Evolutionary conservation across 2,888 invertebrate species (phyloP), one percentile per base, ranked within the genome.

Genomic region (Eurytoma californica): DNA sequence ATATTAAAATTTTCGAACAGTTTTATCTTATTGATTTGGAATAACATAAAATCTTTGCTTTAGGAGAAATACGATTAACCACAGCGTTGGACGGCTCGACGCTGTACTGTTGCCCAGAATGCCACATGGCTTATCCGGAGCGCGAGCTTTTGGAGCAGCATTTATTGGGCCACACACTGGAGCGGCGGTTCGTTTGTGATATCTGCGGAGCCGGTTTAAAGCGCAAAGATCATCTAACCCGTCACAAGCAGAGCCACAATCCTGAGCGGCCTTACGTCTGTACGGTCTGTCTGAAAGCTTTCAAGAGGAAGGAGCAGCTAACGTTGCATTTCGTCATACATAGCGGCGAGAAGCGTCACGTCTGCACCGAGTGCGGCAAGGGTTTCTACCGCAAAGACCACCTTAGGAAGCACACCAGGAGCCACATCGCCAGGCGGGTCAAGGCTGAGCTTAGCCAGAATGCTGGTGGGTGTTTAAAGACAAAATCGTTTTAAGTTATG

Each of bases 311-410:
- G 92, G 97, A 97, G 88, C 97, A 97, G 84, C 92, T 97, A 78
- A 96, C 96, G 0, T 91, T 97, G 84, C 97, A 97, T 91, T 96
- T 96, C 30, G 96, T 97, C 83, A 97, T 97, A 86, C 97, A 97
- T 90, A 96, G 96, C 14, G 97, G 97, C 2, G 96, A 96, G 90
- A 97, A 97, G 90, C 92, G 96, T 82, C 96, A 97, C 85, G 93
- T 96, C 14, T 97, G 97, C 90, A 94, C 94, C 79, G 96, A 96
- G 90, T 97, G 97, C 87, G 96, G 96, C 82, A 96, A 97, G 92
- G 96, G 95, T 74, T 97, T 97, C 91, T 96, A 97, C 91, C 94
- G 97, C 84, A 96, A 96, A 87, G 96, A 96, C 91, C 96, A 96
- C 90, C 92, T 97, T 80, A 93, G 96, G 86, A 96, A 96, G 88